Conservation (phyloP, 2,113 vertebrate species). For the Callopanchax toddi region DNA sequence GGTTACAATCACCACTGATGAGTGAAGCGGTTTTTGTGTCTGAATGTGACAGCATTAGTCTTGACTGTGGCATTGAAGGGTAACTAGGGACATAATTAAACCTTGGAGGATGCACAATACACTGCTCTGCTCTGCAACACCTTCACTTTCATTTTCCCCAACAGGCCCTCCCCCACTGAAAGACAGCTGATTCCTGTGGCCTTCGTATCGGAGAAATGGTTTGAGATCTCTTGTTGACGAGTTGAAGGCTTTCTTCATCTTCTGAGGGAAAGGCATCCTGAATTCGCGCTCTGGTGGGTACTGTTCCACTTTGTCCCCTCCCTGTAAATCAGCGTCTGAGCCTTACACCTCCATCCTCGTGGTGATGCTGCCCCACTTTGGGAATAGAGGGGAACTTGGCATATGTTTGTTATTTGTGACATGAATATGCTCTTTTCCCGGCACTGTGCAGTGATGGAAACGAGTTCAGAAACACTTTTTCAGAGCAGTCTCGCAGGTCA, state of each 20-base stretch:
- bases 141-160: neutral
- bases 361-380: constrained; percentile 63
- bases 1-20: neutral
- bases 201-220: constrained; percentile 99
- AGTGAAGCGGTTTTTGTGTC: constrained; percentile 1
- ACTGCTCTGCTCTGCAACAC: constrained; percentile 1
- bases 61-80: constrained; percentile 13
- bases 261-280: constrained; percentile 85
- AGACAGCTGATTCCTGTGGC: constrained; percentile 99
- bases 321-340: constrained; percentile 20
- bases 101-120: neutral
- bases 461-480: constrained; percentile 9
- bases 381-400: constrained; percentile 63
- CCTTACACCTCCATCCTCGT: constrained; percentile 27
- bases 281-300: constrained; percentile 89
- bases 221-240: constrained; percentile 99
- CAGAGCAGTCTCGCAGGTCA: neutral
- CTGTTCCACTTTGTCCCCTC: constrained; percentile 15
- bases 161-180: constrained; percentile 93
- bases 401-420: constrained; percentile 62
- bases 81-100: constrained; percentile 8
- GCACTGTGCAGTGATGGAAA: constrained; percentile 8
- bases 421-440: constrained; percentile 23
- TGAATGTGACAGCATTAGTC: neutral
- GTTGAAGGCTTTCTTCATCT: constrained; percentile 85